Base-by-base conservation (phyloP, 2,113 vertebrate species). In the Mormoops blainvillei region DNA sequence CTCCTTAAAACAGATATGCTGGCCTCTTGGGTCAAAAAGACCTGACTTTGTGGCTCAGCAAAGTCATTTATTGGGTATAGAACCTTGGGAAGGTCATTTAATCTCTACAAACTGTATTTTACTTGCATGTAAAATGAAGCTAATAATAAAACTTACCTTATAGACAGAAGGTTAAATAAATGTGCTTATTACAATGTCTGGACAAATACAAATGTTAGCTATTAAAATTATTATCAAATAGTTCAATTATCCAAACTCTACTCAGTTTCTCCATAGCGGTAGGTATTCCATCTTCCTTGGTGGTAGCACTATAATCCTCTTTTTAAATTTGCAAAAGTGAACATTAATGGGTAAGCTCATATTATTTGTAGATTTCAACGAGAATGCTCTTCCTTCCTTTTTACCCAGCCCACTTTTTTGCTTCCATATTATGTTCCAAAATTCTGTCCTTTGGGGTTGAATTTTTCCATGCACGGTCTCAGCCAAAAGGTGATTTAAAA, bases 401-500 rank as follows among this genome's bases (percentile, higher is more conserved):
- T 87, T 76, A 87, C n/a, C 22, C 76, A 95, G 26, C 26, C 20
- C 26, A 65, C 14, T 73, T 76, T 54, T 96, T 96, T 95, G 38
- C 91, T 97, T 96, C 63, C 74, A 67, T 95, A 93, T 94, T 93
- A 94, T 91, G 68, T 94, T 96, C 86, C 94, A 91, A 97, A 97
- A 94, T 84, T 95, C 74, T 95, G 31, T 97, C 91, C 88, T 97
- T 95, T 96, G 89, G 91, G 94, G 74, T 95, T 97, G 65, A 96
- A 93, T 93, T 96, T 97, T 97, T 97, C 95, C 94, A 96, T 87
- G 93, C 97, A 87, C 92, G 91, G 95, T 96, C 97, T 98, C 94
- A 97, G 95, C 87, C 95, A 96, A 97, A 97, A 98, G 97, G 95
- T 97, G 96, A 97, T 96, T 96, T 50, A 6, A n/a, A 73, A 50